These are phyloP conservation scores for Hylia prasina DNA, from an alignment of 2,113 vertebrate genomes.

Conservation along the genomic window DNA sequence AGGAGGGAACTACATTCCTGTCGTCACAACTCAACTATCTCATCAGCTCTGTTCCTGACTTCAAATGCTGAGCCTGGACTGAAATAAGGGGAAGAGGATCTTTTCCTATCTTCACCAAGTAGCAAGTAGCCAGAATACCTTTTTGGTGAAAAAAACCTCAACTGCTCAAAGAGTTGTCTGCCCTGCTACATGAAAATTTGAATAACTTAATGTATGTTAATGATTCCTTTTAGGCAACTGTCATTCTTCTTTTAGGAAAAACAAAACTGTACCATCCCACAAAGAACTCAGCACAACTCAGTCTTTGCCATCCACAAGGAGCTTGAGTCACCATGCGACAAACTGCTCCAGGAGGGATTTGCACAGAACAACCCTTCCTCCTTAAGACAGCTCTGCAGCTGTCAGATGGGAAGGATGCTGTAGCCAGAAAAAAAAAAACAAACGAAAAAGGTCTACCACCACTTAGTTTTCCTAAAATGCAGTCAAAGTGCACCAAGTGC, in stretches of 20 bases:
- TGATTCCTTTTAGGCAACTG: neutral
- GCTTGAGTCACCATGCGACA: accelerated
- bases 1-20: neutral
- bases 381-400: neutral
- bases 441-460: neutral
- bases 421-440: neutral
- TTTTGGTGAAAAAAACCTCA: neutral
- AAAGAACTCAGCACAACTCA: neutral
- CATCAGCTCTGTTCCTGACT: neutral
- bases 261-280: neutral
- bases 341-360: neutral
- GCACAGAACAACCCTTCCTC: neutral
- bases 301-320: accelerated
- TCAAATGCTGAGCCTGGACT: neutral
- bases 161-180: neutral
- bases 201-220: neutral
- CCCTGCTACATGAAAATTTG: neutral
- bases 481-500: neutral
- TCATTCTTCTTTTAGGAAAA: neutral
- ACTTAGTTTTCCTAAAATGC: neutral
- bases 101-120: neutral
- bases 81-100: neutral
- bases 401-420: neutral
- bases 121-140: neutral
- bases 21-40: neutral